Conservation (phyloP, 2,113 vertebrate species). For the Sinocyclocheilus grahami region DNA sequence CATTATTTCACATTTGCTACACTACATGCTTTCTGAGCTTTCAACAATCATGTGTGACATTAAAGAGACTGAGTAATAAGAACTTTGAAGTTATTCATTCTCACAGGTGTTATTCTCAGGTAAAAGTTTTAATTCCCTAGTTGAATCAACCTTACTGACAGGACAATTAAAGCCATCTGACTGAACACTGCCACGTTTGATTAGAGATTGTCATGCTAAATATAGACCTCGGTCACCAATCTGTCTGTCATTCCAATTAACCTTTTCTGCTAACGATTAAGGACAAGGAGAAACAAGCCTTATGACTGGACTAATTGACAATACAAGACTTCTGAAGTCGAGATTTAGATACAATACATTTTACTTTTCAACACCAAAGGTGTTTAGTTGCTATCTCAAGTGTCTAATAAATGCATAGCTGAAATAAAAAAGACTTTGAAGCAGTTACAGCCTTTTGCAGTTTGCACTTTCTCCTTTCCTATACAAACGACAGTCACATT, state of each 20-base stretch:
- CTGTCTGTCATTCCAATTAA: not conserved
- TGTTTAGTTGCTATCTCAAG: not conserved
- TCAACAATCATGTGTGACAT: not conserved
- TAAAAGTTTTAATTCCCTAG: not conserved
- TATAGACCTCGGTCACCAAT: conserved; percentile 1
- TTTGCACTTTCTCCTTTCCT: not conserved
- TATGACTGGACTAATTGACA: conserved; percentile 2
- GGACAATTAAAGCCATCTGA: conserved; percentile 3
- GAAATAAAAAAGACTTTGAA: not conserved
- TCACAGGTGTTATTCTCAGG: not conserved
- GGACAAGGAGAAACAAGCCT: not conserved
- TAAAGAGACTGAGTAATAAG: not conserved
- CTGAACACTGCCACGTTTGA: not conserved
- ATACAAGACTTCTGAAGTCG: not conserved
- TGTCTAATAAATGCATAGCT: not conserved
- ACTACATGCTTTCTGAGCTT: too few species aligned
- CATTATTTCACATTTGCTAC: not conserved
- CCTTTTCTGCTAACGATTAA: conserved; percentile 9
- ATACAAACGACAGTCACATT: not conserved
- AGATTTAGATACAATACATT: not conserved
- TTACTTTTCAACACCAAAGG: not conserved
- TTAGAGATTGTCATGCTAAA: not conserved
- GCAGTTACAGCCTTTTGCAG: not conserved
- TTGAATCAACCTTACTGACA: not conserved
- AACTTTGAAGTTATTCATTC: conserved; percentile 2